Evolutionary conservation across 2,113 vertebrate genomes (phyloP), one percentile per base, ranked within the genome.

Genomic region (Stomatorhinus ivindoensis): DNA sequence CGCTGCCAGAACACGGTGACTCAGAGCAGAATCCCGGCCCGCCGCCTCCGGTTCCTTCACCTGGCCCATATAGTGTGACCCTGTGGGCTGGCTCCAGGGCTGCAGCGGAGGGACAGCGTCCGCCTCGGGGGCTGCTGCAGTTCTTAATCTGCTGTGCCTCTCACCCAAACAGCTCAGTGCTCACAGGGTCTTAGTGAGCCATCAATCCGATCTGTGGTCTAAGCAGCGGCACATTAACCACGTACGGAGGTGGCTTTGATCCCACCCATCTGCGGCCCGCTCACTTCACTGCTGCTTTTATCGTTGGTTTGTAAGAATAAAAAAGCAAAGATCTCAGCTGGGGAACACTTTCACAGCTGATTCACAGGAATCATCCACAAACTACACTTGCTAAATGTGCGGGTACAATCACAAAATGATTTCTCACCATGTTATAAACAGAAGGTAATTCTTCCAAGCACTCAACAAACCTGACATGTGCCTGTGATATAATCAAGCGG

Each of bases 141-240:
- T 15, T 80, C 44, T 86, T 8, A n/a, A 91, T 90, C 91, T 93
- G 90, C 93, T 93, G 93, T 92, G 94, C 93, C 92, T 93, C 91
- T 85, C 44, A 58, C 3, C 24, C 50, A 42, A 55, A 46, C 90
- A 93, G 92, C 90, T 93, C 91, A 92, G 94, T 94, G 90, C 90
- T 93, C 91, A 92, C 93, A 95, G 94, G 94, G 93, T 93, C 46
- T 91, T 94, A 90, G 55, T 61, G 90, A 92, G 90, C 89, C 91
- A 92, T 94, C 93, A 94, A 91, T 92, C 65, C 93, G 93, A 95
- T 94, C 93, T 94, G 94, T 94, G 94, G 94, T 93, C 92, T 91
- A 88, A 87, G 89, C 91, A 88, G 89, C 90, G 92, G 91, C 90
- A 92, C 90, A 92, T 93, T 93, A 93, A 95, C 93, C 94, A 91